Base-by-base conservation (phyloP, 1,140 invertebrate species). In the Aphidius ervi region DNA sequence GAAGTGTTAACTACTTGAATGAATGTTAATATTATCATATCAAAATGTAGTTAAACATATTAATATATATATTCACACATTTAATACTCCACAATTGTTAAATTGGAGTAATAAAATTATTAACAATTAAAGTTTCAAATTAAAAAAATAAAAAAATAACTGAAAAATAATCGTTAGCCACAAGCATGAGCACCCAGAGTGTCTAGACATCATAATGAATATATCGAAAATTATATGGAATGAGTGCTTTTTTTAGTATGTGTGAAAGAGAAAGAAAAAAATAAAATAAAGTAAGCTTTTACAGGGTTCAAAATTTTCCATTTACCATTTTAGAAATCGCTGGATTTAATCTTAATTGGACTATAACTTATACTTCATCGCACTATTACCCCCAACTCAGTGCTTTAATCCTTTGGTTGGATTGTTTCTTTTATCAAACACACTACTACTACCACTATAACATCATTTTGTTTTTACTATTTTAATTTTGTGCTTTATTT, bases 261-360 rank as follows among this genome's bases (percentile, higher is more conserved):
- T 31, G 23, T 31, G 23, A 31, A 31, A 31, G 4, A 31, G 4
- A 31, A 31, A 31, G 4, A 31, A 31, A 3, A 2, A 31, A 31
- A 31, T 31, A 31, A 31, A 31, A 31, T 31, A 31, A 31, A 31
- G 23, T 31, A 31, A 31, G 23, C 23, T 31, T 31, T 31, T 31
- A 31, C 23, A 31, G 23, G 4, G 23, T 31, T 31, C 23, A 31
- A 31, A 31, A 56, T 49, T 61, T 64, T 57, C 59, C 63, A 62
- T 54, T 61, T 61, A 61, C 59, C 59, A 59, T 59, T 62, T 66
- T 62, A 67, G 63, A 60, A 69, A 71, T 70, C 67, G 62, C 65
- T 46, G 65, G 66, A 73, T 73, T 71, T 71, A 67, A 67, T 65
- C 68, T 73, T 73, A 69, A 71, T 67, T 70, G 67, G 59, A 31